Percentiles rank a stretch among this genome's conserved stretches.
Evolutionary conservation across 2,797 vertebrate genomes (phyloP).

Genomic region (Salarias fasciatus): DNA sequence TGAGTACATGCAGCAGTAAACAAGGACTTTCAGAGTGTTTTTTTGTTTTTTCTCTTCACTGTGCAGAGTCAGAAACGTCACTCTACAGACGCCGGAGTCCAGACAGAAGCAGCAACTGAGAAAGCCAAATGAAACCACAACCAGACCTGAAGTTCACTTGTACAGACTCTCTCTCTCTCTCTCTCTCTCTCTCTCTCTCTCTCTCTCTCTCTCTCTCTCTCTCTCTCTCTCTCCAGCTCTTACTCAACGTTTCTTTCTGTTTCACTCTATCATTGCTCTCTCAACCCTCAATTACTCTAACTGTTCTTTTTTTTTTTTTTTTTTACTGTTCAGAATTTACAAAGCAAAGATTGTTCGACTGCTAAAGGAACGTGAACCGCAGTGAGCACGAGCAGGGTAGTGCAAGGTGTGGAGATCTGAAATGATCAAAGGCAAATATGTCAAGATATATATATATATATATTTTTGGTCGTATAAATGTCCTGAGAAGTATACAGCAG

Average conservation of each 20-base stretch:
- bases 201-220: constrained; percentile 11
- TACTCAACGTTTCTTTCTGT: no score
- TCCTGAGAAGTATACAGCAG: constrained; percentile 48
- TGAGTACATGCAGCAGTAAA: no score
- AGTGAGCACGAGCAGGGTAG: no score
- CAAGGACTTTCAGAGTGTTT: background rate
- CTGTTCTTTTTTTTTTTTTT: no score
- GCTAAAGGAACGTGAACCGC: no score
- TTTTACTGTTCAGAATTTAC: no score
- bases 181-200: constrained; percentile 20
- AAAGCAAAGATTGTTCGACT: no score
- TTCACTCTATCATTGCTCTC: no score
- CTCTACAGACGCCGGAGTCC: constrained; percentile 89
- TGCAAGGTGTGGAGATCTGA: no score
- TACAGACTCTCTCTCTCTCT: constrained; percentile 42
- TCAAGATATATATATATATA: no score
- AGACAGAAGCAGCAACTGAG: constrained; percentile 89
- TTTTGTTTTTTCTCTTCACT: background rate
- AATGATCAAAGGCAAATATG: no score
- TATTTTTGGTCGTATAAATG: constrained; percentile 46
- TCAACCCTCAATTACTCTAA: no score
- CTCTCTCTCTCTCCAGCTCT: constrained; percentile 1
- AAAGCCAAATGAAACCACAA: constrained; percentile 90
- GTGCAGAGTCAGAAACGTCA: constrained; percentile 90
- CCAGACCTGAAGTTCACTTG: constrained; percentile 47